Evolutionary conservation across 2,888 invertebrate species (phyloP).

Genomic region (Dysmachus trigonus): DNA sequence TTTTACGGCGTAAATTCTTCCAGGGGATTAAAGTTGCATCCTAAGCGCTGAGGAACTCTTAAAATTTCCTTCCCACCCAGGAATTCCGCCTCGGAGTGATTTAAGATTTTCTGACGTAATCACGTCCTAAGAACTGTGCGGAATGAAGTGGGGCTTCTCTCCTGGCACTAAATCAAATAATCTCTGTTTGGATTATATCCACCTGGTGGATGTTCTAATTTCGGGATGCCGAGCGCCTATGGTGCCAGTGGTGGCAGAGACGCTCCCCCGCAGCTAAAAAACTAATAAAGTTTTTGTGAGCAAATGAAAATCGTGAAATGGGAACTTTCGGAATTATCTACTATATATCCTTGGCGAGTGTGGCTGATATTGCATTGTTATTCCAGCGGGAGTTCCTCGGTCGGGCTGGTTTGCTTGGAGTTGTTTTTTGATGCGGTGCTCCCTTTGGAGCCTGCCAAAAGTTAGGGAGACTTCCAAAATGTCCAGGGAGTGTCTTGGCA

Average conservation of each 20-base stretch:
- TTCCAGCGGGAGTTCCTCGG: background rate
- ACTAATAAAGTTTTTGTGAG: background rate
- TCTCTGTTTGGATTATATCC: constrained; percentile 26
- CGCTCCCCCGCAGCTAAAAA: background rate
- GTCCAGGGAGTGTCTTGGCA: background rate
- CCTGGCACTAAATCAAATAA: constrained; percentile 34
- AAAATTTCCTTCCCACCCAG: constrained; percentile 12
- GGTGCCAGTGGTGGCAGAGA: background rate
- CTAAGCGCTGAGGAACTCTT: background rate
- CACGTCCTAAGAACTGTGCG: constrained; percentile 3
- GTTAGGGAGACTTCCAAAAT: background rate
- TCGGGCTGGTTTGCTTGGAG: background rate
- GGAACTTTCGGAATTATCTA: background rate
- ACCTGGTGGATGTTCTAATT: constrained; percentile 5
- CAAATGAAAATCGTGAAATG: background rate
- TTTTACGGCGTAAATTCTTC: background rate
- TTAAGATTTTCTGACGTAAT: constrained; percentile 28
- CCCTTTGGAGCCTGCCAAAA: background rate
- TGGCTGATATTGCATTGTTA: background rate
- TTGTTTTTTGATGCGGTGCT: background rate
- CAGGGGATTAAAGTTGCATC: constrained; percentile 8
- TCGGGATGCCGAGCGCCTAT: background rate
- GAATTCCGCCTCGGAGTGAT: background rate
- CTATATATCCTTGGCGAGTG: background rate
- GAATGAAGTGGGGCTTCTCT: constrained; percentile 16